Conservation (phyloP, 23 tunicate species). For the Aplidium turbinatum region DNA sequence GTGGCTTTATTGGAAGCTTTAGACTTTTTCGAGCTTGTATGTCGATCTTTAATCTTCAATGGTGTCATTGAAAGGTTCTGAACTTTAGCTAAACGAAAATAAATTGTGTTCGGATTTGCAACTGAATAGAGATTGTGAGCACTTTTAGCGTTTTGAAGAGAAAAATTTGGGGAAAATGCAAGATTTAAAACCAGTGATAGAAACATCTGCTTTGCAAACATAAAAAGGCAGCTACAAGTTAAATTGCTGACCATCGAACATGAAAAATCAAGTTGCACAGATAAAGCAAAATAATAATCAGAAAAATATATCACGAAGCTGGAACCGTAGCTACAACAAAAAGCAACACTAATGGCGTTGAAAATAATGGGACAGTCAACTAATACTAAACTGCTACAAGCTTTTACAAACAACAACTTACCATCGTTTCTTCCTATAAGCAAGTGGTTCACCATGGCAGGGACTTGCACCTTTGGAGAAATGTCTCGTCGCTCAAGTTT, state of each 20-base stretch:
- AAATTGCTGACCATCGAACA: no score
- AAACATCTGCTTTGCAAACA: no score
- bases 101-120: no score
- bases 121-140: no score
- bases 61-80: background rate
- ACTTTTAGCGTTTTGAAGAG: no score
- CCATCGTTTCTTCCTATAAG: slow-evolving; percentile 62
- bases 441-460: slow-evolving; percentile 79
- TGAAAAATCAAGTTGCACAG: background rate
- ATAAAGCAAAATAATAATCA: background rate
- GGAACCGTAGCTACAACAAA: background rate
- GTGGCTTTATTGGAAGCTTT: no score
- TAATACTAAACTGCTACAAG: background rate
- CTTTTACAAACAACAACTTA: background rate
- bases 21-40: background rate
- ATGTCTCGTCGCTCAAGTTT: no score
- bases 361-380: no score
- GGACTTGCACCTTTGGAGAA: background rate
- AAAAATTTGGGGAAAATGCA: no score
- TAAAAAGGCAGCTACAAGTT: no score
- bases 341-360: no score
- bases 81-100: background rate
- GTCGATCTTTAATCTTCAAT: slow-evolving; percentile 2
- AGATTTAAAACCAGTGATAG: no score
- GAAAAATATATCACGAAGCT: background rate